Evolutionary conservation across 1,140 invertebrate species (phyloP).

Genomic region (Cephus cinctus): DNA sequence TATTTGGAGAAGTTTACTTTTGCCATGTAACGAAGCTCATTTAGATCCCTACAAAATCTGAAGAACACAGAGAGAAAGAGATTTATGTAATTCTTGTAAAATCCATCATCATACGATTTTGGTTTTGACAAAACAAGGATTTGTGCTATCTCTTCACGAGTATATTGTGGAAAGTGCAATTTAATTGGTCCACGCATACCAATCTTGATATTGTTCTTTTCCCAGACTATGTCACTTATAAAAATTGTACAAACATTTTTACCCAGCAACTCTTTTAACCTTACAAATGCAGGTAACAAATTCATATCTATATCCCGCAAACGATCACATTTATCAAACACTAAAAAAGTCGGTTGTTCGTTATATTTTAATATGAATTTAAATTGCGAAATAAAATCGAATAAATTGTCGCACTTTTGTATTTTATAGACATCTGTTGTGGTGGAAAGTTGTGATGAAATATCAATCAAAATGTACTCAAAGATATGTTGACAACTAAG

Average conservation of each 20-base stretch:
- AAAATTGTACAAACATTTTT: constrained; percentile 76
- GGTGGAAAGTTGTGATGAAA: constrained; percentile 51
- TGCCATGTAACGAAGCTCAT: constrained; percentile 74
- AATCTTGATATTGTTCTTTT: constrained; percentile 72
- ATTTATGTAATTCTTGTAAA: constrained; percentile 78
- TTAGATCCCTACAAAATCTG: constrained; percentile 76
- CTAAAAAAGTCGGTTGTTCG: constrained; percentile 59
- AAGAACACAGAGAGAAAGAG: constrained; percentile 80
- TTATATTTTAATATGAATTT: constrained; percentile 39
- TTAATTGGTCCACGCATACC: constrained; percentile 73
- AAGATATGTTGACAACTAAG: constrained; percentile 73
- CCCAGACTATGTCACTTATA: constrained; percentile 74
- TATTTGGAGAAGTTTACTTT: constrained; percentile 71
- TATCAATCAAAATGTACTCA: constrained; percentile 70
- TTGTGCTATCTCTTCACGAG: constrained; percentile 71
- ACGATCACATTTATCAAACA: constrained; percentile 79
- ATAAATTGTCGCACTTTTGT: constrained; percentile 69
- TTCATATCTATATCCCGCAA: constrained; percentile 71
- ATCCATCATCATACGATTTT: constrained; percentile 43
- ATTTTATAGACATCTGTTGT: constrained; percentile 37
- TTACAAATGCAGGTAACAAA: constrained; percentile 69
- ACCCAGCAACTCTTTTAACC: constrained; percentile 71
- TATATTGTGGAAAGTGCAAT: constrained; percentile 80
- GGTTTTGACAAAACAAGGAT: constrained; percentile 63
- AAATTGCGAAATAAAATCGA: constrained; percentile 69